Base-by-base conservation (phyloP, 2,888 invertebrate genomes). In the Acronicta aceris region DNA sequence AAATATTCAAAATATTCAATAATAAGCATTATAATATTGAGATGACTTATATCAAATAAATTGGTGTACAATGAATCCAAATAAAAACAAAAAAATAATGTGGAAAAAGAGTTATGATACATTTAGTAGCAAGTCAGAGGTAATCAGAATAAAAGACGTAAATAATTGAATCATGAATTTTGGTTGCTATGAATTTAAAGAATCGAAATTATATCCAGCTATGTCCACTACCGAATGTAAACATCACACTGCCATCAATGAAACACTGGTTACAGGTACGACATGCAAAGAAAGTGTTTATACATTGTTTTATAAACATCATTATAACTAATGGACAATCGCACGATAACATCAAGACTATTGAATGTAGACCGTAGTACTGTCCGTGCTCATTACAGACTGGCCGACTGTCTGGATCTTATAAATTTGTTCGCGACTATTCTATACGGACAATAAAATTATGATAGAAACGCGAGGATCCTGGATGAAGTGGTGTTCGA, bases 231-330 rank as follows among this genome's bases (percentile, higher is more conserved):
- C 47, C 52, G 57, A 65, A 59, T 57, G 59, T 72, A 76, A 67
- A 72, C 56, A 72, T 42, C 17, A 46, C 54, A 67, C 47, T 65
- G 59, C 61, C 52, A 54, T 66, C 54, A 58, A 66, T 65, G 71
- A 68, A 64, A 61, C 60, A 67, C 62, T 68, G 59, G 65, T 66
- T 65, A 71, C 73, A 81, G 80, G 82, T 82, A 83, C 61, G 79
- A 79, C 76, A 76, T 70, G 76, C 70, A 73, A 84, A 82, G 79
- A 82, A 81, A 73, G 65, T 87, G 82, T 86, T 87, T 87, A 83
- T 81, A 83, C 74, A 77, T 76, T 74, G 82, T 85, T 89, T 87
- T 87, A 88, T 89, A 90, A 89, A 91, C 91, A 92, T 85, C 87
- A 84, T 89, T 90, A 90, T 82, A 84, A 76, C 66, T 79, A 81